Conservation (phyloP, 2,888 invertebrate species). For the Leptopilina drosophilae region DNA sequence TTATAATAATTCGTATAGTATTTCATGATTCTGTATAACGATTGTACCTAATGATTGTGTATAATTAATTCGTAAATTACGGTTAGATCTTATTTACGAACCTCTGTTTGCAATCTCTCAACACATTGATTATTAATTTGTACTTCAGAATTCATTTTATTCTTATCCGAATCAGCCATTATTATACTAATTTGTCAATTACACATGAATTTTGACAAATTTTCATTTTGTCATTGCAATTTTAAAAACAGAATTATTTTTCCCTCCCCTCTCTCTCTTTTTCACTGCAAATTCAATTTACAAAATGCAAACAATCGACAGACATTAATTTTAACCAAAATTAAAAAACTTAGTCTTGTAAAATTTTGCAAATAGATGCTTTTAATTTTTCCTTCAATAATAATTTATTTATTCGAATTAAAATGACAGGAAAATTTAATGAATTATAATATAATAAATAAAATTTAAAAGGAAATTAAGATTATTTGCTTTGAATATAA, state of each 20-base stretch:
- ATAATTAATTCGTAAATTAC: constrained; percentile 6
- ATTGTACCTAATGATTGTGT: not conserved
- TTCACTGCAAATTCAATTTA: not conserved
- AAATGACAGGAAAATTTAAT: no score
- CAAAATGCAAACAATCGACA: not conserved
- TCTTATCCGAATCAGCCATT: constrained; percentile 54
- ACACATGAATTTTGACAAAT: constrained; percentile 70
- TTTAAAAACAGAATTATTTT: not conserved
- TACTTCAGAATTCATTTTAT: constrained; percentile 54
- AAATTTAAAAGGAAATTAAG: no score
- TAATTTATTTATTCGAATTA: no score
- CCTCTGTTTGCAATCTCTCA: constrained; percentile 67
- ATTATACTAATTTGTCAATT: constrained; percentile 53
- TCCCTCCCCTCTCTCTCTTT: not conserved
- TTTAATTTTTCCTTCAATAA: no score
- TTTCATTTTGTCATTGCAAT: constrained; percentile 61
- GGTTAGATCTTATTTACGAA: constrained; percentile 46
- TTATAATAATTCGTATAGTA: not conserved
- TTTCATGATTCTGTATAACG: not conserved
- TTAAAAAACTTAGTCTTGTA: no score
- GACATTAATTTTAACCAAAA: not conserved
- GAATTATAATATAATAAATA: no score
- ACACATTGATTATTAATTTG: constrained; percentile 61
- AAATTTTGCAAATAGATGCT: no score
- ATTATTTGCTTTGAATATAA: not conserved